Conservation (phyloP, 1,140 invertebrate species). For the Rhagoletis zephyria region DNA sequence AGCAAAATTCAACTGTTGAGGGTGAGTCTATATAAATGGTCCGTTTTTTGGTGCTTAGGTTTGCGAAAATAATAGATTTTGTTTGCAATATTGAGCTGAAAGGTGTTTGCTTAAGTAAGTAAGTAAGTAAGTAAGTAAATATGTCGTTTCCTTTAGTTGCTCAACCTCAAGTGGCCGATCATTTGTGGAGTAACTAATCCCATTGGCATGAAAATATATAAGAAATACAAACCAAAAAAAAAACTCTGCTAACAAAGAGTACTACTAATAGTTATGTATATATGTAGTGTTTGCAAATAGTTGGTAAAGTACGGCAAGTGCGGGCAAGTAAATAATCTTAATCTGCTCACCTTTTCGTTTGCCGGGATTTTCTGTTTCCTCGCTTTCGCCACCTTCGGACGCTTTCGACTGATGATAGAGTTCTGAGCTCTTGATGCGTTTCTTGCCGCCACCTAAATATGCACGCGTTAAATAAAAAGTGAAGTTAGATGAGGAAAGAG, state of each 20-base stretch:
- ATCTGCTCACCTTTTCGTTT: conserved; percentile 71
- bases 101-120: neutral
- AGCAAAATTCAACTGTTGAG: neutral
- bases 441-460: conserved; percentile 63
- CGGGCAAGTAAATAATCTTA: conserved; percentile 38
- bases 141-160: neutral
- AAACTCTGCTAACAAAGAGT: neutral
- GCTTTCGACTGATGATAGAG: conserved; percentile 69
- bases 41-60: neutral
- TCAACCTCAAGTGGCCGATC: conserved; percentile 52
- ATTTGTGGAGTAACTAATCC: conserved; percentile 35
- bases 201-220: neutral
- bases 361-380: conserved; percentile 70
- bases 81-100: neutral
- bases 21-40: neutral
- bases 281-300: neutral
- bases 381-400: conserved; percentile 65
- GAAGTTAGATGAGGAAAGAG: conserved; percentile 31
- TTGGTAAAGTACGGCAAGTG: neutral
- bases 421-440: conserved; percentile 71
- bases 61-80: conserved; percentile 1
- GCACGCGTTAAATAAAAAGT: neutral
- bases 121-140: neutral
- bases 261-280: neutral
- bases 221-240: neutral